Percentiles rank a stretch among this genome's conserved stretches.
Evolutionary conservation across 2,797 vertebrate genomes (phyloP).

Genomic region (Cygnus olor): DNA sequence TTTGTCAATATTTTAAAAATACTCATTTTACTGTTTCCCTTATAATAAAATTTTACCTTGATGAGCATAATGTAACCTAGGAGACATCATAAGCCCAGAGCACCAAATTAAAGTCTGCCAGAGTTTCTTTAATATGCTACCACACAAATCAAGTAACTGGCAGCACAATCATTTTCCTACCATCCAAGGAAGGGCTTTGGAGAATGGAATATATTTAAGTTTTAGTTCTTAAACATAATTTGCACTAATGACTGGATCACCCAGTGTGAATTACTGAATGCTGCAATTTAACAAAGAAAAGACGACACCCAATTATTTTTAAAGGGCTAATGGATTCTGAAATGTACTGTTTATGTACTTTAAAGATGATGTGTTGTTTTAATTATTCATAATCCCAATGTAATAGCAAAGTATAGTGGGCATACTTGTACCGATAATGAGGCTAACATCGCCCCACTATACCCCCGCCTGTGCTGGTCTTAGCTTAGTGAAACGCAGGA

Average conservation of each 20-base stretch:
- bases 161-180: not conserved
- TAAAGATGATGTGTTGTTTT: not conserved
- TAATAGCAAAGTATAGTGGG: not conserved
- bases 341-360: not conserved
- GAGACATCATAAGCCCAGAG: not conserved
- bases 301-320: slow-evolving; percentile 3
- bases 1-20: not conserved
- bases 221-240: slow-evolving; percentile 44
- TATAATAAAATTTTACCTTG: not conserved
- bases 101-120: slow-evolving; percentile 18
- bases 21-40: not conserved
- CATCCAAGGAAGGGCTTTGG: not conserved
- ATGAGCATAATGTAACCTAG: not conserved
- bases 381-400: not conserved
- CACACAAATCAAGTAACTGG: slow-evolving; percentile 16
- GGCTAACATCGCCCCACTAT: not conserved
- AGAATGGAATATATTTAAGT: not conserved
- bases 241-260: slow-evolving; percentile 10
- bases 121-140: not conserved
- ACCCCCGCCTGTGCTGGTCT: not conserved
- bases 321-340: slow-evolving; percentile 1
- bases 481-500: too few relatives aligned
- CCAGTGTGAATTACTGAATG: slow-evolving; percentile 29
- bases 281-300: slow-evolving; percentile 9
- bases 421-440: not conserved